Conservation (phyloP, 2,113 vertebrate genomes). For the Ceuthmochares aereus region DNA sequence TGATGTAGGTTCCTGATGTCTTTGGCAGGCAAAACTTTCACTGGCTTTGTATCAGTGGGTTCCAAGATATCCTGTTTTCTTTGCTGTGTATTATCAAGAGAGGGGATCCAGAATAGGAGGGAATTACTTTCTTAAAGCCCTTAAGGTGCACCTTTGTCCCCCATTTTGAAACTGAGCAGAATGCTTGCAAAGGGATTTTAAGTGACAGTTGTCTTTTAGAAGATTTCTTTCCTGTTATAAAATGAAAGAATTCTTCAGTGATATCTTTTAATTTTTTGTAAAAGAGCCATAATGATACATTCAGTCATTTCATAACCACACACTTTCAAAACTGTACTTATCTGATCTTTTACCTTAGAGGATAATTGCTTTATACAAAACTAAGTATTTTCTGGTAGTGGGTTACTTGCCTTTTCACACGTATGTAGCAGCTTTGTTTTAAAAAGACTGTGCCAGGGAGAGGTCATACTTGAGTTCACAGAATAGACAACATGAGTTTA, state of each 20-base stretch:
- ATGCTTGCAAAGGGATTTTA: background rate
- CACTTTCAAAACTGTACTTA: background rate
- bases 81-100: background rate
- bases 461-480: background rate
- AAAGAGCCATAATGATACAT: background rate
- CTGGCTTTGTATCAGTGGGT: background rate
- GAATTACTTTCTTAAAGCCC: background rate
- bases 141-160: background rate
- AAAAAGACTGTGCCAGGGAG: background rate
- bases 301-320: constrained; percentile 8
- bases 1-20: too few species aligned
- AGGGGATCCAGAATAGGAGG: background rate
- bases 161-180: background rate
- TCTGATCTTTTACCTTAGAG: background rate
- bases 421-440: constrained; percentile 20
- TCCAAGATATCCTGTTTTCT: background rate
- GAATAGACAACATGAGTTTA: background rate
- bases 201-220: background rate
- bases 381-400: background rate
- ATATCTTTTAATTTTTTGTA: constrained; percentile 20
- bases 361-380: constrained; percentile 1
- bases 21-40: background rate
- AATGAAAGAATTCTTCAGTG: constrained; percentile 15
- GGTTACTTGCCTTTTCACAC: constrained; percentile 14
- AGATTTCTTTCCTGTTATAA: background rate